phyloP scores from a whole-genome alignment of 2,113 vertebrate species.

The Atrichornis clamosus region DNA sequence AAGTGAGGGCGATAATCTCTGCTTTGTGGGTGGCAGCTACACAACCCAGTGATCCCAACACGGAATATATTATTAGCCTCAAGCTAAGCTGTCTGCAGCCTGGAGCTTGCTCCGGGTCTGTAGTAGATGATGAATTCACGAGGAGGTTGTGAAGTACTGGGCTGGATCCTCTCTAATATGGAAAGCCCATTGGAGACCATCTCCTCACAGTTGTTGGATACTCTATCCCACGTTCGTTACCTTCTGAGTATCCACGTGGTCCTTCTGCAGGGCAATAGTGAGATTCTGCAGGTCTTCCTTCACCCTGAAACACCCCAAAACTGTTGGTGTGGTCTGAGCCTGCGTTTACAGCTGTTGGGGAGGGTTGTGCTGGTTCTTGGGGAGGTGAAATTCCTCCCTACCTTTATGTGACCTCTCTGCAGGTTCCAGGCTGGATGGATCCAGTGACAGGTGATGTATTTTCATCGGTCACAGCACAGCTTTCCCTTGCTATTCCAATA shows the following conservation, averaged over 20 bases:
- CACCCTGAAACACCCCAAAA: background rate
- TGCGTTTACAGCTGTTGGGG: fast-evolving
- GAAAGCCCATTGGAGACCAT: background rate
- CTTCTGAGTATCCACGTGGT: fast-evolving
- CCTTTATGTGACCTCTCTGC: background rate
- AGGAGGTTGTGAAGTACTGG: background rate
- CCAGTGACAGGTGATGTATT: fast-evolving
- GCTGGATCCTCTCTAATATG: background rate
- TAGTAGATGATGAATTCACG: background rate
- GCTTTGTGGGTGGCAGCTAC: slow-evolving; percentile 12
- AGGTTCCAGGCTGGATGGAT: background rate
- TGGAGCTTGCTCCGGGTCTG: background rate
- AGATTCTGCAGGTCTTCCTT: background rate
- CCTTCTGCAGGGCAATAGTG: background rate
- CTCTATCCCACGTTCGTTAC: fast-evolving
- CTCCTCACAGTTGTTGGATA: background rate
- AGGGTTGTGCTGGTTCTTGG: background rate
- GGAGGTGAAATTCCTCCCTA: background rate
- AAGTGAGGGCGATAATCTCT: background rate
- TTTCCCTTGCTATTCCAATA: background rate
- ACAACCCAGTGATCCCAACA: background rate
- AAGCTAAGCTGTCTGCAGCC: background rate
- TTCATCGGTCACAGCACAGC: fast-evolving
- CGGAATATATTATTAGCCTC: background rate
- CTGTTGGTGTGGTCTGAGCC: background rate